phyloP scores from a whole-genome alignment of 2,113 vertebrate species.

The Austrofundulus limnaeus region DNA sequence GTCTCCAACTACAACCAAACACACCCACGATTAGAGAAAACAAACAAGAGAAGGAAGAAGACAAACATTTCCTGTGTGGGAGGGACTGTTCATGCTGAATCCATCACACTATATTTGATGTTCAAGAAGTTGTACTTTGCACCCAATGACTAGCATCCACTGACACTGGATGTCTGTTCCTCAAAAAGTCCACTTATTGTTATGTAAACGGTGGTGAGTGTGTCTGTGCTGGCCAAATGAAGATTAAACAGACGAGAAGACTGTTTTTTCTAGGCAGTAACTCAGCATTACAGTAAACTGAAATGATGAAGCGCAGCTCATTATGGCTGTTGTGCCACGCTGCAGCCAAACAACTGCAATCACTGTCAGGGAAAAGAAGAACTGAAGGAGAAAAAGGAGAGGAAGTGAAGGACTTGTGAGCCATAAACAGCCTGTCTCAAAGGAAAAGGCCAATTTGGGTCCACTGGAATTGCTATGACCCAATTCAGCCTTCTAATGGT shows the following conservation, averaged over 20 bases:
- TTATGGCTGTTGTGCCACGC: conserved; percentile 37
- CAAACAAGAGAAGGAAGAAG: not conserved
- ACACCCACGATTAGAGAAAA: conserved; percentile 26
- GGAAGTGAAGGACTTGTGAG: conserved; percentile 65
- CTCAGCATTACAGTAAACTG: conserved; percentile 36
- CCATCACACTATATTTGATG: not conserved
- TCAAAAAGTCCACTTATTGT: not conserved
- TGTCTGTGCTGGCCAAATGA: conserved; percentile 22
- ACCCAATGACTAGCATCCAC: not conserved
- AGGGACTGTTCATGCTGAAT: not conserved
- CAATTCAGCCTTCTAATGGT: conserved; percentile 67
- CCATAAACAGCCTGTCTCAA: conserved; percentile 72
- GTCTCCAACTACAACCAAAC: conserved; percentile 87
- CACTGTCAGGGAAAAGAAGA: conserved; percentile 29
- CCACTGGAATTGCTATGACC: conserved; percentile 64
- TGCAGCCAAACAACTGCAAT: conserved; percentile 35
- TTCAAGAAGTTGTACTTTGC: not conserved
- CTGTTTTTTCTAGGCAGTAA: conserved; percentile 27
- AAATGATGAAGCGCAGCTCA: conserved; percentile 41
- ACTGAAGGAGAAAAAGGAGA: conserved; percentile 44
- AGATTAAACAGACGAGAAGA: conserved; percentile 26
- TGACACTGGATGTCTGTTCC: not conserved
- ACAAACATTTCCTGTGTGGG: not conserved
- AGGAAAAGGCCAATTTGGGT: conserved; percentile 72
- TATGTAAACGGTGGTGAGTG: not conserved